These are phyloP conservation scores for Periophthalmus modestus DNA, from an alignment of 2,113 vertebrate genomes.

Conservation along the genomic window DNA sequence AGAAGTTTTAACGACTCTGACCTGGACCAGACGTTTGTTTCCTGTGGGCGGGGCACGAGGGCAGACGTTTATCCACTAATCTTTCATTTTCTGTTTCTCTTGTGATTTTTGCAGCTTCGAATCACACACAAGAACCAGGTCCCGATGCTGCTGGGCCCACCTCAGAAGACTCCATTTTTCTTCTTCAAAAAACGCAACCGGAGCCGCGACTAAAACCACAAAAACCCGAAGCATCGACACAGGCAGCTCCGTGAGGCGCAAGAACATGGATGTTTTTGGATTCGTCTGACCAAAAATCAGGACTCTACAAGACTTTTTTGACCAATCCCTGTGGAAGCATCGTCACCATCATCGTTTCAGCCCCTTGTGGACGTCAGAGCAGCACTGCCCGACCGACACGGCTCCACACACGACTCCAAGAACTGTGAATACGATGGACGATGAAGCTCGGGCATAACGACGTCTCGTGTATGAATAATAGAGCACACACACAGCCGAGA, in stretches of 20 bases:
- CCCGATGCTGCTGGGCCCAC: conserved; percentile 89
- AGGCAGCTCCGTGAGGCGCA: conserved; percentile 33
- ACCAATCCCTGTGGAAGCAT: conserved; percentile 60
- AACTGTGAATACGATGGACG: not conserved
- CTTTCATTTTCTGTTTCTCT: conserved; percentile 18
- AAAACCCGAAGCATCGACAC: conserved; percentile 11
- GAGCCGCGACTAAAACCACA: conserved; percentile 79
- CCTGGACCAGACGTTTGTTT: no score
- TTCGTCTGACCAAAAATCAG: conserved; percentile 7
- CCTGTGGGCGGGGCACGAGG: no score
- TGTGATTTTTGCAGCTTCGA: conserved; percentile 79
- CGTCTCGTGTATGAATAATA: conserved; percentile 72
- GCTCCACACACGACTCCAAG: conserved; percentile 19
- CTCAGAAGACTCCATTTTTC: conserved; percentile 91
- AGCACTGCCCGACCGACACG: conserved; percentile 48
- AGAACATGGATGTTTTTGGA: not conserved
- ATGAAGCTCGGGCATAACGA: conserved; percentile 27
- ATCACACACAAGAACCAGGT: conserved; percentile 97
- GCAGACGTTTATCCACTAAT: no score
- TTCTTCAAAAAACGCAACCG: conserved; percentile 87
- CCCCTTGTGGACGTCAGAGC: conserved; percentile 29
- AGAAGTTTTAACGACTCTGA: conserved; percentile 1
- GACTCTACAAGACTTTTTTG: conserved; percentile 30
- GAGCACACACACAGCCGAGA: conserved; percentile 41
- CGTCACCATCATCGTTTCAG: conserved; percentile 22